These are phyloP conservation scores for Dorcus hopei DNA, from an alignment of 2,888 invertebrate genomes.

Conservation along the genomic window DNA sequence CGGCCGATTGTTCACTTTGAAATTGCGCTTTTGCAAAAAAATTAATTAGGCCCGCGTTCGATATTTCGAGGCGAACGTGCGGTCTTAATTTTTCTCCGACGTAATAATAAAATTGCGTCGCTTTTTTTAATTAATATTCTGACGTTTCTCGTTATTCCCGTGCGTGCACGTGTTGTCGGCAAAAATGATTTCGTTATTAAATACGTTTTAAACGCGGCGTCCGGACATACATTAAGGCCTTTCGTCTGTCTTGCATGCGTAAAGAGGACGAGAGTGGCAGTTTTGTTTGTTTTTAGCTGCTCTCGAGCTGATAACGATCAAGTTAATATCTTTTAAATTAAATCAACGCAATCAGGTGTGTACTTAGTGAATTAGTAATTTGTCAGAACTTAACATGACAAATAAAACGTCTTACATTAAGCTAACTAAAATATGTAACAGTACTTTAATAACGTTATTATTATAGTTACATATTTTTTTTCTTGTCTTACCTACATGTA, in stretches of 20 bases:
- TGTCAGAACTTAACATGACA: too few species aligned
- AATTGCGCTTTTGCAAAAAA: neutral
- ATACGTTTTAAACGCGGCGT: neutral
- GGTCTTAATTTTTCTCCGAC: neutral
- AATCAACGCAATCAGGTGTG: neutral
- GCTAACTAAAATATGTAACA: too few species aligned
- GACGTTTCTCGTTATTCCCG: neutral
- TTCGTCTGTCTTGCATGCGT: neutral
- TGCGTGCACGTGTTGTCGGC: neutral
- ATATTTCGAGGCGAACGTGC: neutral
- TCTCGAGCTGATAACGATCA: neutral
- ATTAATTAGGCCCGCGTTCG: neutral
- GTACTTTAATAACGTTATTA: too few species aligned
- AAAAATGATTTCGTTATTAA: slow-evolving; percentile 1
- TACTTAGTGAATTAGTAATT: too few species aligned
- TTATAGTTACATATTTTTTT: too few species aligned
- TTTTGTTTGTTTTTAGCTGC: neutral
- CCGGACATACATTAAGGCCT: neutral
- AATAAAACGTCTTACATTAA: too few species aligned
- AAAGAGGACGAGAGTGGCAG: neutral
- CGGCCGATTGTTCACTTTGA: neutral
- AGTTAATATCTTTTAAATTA: slow-evolving; percentile 2
- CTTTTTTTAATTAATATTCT: neutral
- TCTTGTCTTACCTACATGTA: too few species aligned
- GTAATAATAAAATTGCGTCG: neutral